These are phyloP conservation scores for Patagioenas fasciata DNA, from an alignment of 2,113 vertebrate genomes.

Conservation along the genomic window DNA sequence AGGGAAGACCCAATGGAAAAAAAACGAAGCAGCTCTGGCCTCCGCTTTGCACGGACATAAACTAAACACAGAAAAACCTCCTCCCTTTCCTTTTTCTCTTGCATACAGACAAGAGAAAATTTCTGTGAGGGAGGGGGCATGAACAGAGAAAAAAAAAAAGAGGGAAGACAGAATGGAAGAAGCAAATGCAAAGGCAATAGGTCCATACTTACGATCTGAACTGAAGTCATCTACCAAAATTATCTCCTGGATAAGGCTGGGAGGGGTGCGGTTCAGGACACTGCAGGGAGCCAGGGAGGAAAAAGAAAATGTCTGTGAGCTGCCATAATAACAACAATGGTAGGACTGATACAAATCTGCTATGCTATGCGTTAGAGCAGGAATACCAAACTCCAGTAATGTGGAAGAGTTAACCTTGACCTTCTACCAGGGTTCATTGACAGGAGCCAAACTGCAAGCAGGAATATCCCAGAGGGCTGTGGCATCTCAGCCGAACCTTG, in stretches of 20 bases:
- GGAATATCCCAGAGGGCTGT: neutral
- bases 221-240: slow-evolving; percentile 99
- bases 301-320: neutral
- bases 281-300: slow-evolving; percentile 67
- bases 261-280: slow-evolving; percentile 89
- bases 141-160: neutral
- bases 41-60: neutral
- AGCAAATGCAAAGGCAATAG: neutral
- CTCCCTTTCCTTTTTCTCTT: neutral
- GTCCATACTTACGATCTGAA: slow-evolving; percentile 86
- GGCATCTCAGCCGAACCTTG: neutral
- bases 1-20: neutral
- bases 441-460: neutral
- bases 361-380: neutral
- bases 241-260: slow-evolving; percentile 91
- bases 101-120: neutral
- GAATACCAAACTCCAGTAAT: neutral
- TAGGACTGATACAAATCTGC: neutral
- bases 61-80: neutral
- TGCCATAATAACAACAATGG: neutral
- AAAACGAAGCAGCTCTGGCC: neutral
- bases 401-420: neutral
- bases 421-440: neutral
- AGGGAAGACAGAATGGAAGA: neutral
- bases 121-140: neutral